Conservation (phyloP, 2,113 vertebrate species). For the rabbit (Oryctolagus cuniculus) region DNA sequence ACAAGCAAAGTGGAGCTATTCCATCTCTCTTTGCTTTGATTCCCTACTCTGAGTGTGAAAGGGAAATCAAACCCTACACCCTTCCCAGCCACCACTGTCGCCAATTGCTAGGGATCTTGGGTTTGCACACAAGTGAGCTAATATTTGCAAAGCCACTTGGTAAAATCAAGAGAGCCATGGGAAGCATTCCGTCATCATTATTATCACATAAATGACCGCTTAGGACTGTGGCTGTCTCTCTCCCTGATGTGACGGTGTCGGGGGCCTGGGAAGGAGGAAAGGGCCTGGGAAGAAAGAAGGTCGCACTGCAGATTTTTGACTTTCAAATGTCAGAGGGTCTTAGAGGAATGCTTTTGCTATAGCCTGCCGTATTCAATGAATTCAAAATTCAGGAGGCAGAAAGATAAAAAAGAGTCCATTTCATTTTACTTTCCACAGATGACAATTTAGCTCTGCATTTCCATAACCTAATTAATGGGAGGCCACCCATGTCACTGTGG, state of each 20-base stretch:
- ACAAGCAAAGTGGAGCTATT: background rate
- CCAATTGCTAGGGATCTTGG: constrained; percentile 57
- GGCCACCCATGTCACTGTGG: constrained; percentile 66
- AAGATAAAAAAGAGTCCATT: background rate
- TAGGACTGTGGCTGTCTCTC: constrained; percentile 45
- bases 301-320: constrained; percentile 34
- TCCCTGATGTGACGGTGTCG: background rate
- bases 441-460: constrained; percentile 30
- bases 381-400: constrained; percentile 56
- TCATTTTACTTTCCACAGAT: constrained; percentile 45
- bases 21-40: constrained; percentile 28
- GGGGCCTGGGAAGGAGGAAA: background rate
- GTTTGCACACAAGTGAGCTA: constrained; percentile 70
- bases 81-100: background rate
- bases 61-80: constrained; percentile 64
- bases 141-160: background rate
- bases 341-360: constrained; percentile 43
- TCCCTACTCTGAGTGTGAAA: constrained; percentile 59
- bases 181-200: background rate
- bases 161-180: background rate
- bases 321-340: constrained; percentile 65
- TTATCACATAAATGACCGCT: constrained; percentile 31
- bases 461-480: constrained; percentile 66
- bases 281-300: constrained; percentile 60
- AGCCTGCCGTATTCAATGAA: constrained; percentile 45